These are phyloP conservation scores for Brachionus sp. DNA, from an alignment of 1,140 invertebrate species.

Conservation along the genomic window DNA sequence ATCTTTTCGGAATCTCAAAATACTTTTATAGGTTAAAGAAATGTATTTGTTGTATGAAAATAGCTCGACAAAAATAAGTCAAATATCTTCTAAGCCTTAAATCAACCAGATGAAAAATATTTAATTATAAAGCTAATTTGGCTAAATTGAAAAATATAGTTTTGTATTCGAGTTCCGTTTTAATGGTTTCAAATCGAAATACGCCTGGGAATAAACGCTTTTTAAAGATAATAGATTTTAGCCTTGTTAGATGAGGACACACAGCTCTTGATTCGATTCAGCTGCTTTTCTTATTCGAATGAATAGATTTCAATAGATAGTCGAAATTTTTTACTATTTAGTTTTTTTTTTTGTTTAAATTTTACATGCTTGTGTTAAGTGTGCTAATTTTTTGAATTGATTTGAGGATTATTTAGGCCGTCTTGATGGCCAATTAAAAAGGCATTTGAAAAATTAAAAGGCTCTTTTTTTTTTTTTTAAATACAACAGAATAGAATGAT, in stretches of 20 bases:
- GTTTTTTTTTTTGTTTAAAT: neutral
- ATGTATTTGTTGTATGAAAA: neutral
- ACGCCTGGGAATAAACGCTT: neutral
- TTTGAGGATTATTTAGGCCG: neutral
- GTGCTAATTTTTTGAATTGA: neutral
- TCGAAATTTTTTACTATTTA: neutral
- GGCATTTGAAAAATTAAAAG: neutral
- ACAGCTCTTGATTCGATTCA: neutral
- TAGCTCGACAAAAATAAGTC: neutral
- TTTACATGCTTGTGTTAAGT: neutral
- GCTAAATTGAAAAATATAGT: neutral
- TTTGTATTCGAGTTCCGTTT: neutral
- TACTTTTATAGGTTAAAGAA: neutral
- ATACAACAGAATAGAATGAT: neutral
- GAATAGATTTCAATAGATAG: neutral
- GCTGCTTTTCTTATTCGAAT: neutral
- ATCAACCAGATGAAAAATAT: neutral
- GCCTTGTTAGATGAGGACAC: neutral
- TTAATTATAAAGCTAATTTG: neutral
- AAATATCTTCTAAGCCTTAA: neutral
- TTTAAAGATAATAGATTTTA: neutral
- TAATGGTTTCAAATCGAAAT: neutral
- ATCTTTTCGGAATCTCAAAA: neutral
- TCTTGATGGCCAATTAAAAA: neutral
- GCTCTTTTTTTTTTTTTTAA: neutral